A percentile compares a stretch with the other conserved stretches of the same genome.
Evolutionary conservation across 2,797 vertebrate genomes (phyloP).

Genomic region (Crax fasciolata): DNA sequence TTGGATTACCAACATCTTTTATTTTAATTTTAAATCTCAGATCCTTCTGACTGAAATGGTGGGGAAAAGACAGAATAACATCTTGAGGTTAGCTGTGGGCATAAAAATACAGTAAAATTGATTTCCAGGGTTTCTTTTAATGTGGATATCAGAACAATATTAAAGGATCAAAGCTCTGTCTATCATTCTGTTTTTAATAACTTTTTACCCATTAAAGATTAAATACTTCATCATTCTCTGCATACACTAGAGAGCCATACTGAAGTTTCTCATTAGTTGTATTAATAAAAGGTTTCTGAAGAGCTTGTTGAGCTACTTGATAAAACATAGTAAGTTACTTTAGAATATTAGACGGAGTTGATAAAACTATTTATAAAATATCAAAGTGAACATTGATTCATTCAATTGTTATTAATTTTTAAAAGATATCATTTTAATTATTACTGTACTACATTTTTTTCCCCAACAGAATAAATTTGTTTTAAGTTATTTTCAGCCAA

Average conservation of each 20-base stretch:
- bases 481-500: background rate
- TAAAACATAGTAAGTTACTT: constrained; percentile 12
- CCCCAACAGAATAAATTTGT: background rate
- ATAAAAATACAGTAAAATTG: constrained; percentile 11
- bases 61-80: background rate
- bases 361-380: constrained; percentile 24
- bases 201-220: constrained; percentile 52
- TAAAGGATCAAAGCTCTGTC: constrained; percentile 37
- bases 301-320: constrained; percentile 35
- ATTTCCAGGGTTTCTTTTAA: constrained; percentile 16
- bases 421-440: background rate
- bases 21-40: constrained; percentile 55
- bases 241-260: background rate
- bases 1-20: background rate
- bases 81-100: background rate
- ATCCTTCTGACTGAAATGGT: constrained; percentile 14
- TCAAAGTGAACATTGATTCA: background rate
- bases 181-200: background rate
- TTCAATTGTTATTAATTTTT: background rate
- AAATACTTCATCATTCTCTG: background rate
- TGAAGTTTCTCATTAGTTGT: constrained; percentile 31
- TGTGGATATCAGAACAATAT: constrained; percentile 4
- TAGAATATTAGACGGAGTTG: background rate
- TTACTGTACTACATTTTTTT: background rate
- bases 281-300: constrained; percentile 42